Base-by-base conservation (phyloP, 2,888 invertebrate species). In the Chydorus sphaericus region DNA sequence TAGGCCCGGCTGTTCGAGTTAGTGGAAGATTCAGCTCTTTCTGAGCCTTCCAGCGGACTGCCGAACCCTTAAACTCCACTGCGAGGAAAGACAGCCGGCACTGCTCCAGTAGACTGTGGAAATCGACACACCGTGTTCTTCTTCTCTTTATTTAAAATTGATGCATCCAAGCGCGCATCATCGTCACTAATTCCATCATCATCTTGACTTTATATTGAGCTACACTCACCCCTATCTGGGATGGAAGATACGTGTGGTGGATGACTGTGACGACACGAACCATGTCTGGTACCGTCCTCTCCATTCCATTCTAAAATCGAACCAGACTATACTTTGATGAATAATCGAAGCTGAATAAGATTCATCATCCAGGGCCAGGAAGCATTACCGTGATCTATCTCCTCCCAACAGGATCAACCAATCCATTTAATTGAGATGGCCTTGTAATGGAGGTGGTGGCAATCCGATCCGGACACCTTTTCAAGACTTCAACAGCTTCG, bases 211-310 rank as follows among this genome's bases (percentile, higher is more conserved):
- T 62, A 75, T 75, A 57, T 75, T 94, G 84, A 93, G 93, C 69
- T 93, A 83, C 76, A 85, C 89, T 4, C 91, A 92, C 70, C 85
- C 91, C 60, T 82, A 92, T 68, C 80, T 94, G 65, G 94, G 94
- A 51, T 93, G 92, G 90, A 91, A 89, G 73, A 93, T 96, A 64
- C 83, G 88, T 69, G 89, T 96, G 1, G 75, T 84, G 61, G 91
- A 94, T 68, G 76, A 77, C 48, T 91, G 90, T 66, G 85, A 87
- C 61, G 69, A 68, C 18, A 37, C 14, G 6, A 8, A 44, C 28
- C n/a, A 14, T 36, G 33, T 30, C 14, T 31, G 49, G 50, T 29
- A 8, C 44, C 10, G 14, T 59, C 55, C 16, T 44, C 37, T 11
- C 16, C 56, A 2, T 74, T 76, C 48, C 74, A n/a, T 44, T 44